A percentile compares a stretch with the other conserved stretches of the same genome.
Conservation (phyloP, 1,140 invertebrate genomes). For the Radopholus similis region DNA sequence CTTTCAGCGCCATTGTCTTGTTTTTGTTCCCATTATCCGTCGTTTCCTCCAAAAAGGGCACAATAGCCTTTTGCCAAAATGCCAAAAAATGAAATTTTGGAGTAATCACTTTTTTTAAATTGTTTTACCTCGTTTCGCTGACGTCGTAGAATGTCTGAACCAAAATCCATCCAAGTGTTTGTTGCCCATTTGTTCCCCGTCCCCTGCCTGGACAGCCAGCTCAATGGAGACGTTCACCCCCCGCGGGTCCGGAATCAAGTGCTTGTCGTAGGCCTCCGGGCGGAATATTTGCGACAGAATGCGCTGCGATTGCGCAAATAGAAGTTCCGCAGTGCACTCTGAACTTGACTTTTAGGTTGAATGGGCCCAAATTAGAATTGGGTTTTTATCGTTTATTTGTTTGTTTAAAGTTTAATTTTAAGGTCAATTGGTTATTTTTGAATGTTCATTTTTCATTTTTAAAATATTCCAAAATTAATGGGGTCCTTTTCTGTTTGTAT, state of each 20-base stretch:
- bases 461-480: neutral
- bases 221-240: conserved; percentile 36
- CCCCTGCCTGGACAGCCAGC: conserved; percentile 29
- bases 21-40: too few species aligned
- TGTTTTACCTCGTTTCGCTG: conserved; percentile 11
- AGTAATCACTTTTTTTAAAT: too few species aligned
- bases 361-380: too few species aligned
- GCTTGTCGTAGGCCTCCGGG: neutral
- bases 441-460: neutral
- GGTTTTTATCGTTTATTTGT: neutral
- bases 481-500: neutral
- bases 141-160: conserved; percentile 20
- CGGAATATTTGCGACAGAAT: conserved; percentile 1
- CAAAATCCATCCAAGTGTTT: neutral
- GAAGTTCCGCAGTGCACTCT: neutral
- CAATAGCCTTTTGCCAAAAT: too few species aligned
- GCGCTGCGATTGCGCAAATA: neutral
- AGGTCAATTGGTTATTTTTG: conserved; percentile 13
- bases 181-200: neutral
- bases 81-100: too few species aligned
- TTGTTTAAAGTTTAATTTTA: conserved; percentile 11
- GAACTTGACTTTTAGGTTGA: too few species aligned
- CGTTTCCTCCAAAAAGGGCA: too few species aligned
- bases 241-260: conserved; percentile 28
- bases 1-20: too few species aligned